These are phyloP conservation scores for Gavia stellata DNA, from an alignment of 2,113 vertebrate genomes.

Conservation along the genomic window DNA sequence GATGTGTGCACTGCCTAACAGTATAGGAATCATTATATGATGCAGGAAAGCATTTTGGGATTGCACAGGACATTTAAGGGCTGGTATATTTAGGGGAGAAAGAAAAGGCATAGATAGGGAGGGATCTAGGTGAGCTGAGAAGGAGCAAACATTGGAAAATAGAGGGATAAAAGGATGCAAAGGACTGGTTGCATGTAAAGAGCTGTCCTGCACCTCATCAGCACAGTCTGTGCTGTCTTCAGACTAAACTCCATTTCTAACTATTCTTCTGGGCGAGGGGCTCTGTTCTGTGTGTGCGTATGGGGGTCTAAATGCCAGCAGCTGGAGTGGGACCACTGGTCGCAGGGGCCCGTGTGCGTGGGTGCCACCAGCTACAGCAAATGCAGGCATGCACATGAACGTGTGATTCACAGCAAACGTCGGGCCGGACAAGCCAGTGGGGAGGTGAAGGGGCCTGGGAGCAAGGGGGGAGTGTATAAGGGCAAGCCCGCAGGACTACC, in stretches of 20 bases:
- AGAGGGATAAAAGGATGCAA: neutral
- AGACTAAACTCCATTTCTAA: neutral
- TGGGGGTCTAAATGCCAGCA: neutral
- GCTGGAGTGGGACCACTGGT: neutral
- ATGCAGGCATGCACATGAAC: rapidly evolving
- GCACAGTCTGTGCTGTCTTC: neutral
- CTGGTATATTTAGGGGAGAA: neutral
- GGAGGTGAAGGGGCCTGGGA: neutral
- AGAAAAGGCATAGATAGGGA: neutral
- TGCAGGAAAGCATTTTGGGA: neutral
- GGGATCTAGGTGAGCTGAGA: neutral
- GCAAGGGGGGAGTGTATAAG: neutral
- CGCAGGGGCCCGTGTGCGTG: neutral
- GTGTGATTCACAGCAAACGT: neutral
- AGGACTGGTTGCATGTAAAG: neutral
- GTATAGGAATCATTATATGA: neutral
- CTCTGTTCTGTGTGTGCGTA: neutral
- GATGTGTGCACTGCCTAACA: too few species aligned
- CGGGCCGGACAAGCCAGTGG: rapidly evolving
- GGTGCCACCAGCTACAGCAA: neutral
- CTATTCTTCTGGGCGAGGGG: neutral
- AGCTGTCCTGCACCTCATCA: neutral
- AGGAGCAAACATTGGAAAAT: neutral
- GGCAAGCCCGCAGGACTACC: neutral
- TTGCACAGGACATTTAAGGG: neutral